Percentiles rank a stretch among this genome's conserved stretches.
Evolutionary conservation across 2,113 vertebrate genomes (phyloP).

Genomic region (Parus major): DNA sequence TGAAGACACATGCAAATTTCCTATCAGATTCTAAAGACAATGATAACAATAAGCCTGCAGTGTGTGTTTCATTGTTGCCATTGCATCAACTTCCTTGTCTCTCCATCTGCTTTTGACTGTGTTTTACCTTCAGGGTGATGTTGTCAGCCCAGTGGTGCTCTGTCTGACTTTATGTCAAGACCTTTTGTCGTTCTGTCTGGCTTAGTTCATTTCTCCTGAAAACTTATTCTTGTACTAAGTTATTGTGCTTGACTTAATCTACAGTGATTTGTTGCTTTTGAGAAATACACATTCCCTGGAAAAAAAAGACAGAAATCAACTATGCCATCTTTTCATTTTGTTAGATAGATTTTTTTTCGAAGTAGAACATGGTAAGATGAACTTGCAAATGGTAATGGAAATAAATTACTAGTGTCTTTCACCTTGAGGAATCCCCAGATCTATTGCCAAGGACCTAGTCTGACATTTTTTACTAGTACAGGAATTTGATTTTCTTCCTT

Average conservation of each 20-base stretch:
- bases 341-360: not conserved
- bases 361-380: not conserved
- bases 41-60: not conserved
- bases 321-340: not conserved
- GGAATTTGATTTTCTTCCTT: not conserved
- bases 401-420: not conserved
- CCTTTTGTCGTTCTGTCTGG: not conserved
- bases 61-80: not conserved
- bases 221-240: not conserved
- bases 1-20: not conserved
- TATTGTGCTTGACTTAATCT: not conserved
- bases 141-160: not conserved
- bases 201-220: not conserved
- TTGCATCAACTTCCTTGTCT: not conserved
- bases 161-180: not conserved
- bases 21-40: not conserved
- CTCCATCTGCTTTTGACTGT: not conserved
- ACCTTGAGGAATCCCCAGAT: not conserved
- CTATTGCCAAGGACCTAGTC: not conserved
- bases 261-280: not conserved
- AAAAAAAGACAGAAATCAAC: not conserved
- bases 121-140: not conserved
- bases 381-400: not conserved
- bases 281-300: not conserved
- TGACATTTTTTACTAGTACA: not conserved